Base-by-base conservation (phyloP, 2,888 invertebrate genomes). In the Amphipyra tragopoginis region DNA sequence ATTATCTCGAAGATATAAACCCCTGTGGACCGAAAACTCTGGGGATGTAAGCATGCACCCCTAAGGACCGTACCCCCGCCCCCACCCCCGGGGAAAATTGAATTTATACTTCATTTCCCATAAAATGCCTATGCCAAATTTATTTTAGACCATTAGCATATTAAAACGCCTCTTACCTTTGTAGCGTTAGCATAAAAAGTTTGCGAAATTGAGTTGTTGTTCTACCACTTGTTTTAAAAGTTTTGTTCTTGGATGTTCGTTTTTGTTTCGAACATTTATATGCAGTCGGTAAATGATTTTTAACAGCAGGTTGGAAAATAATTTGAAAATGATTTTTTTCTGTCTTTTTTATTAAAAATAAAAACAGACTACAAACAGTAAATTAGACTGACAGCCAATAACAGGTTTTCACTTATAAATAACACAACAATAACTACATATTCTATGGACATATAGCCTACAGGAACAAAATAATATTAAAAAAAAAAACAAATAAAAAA, bases 111-210 rank as follows among this genome's bases (percentile, higher is more conserved):
- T 89, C 91, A 89, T 91, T 90, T 86, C 84, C 89, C 88, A 90
- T 89, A 90, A 91, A 91, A 91, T 88, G 89, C 90, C 91, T 89
- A 90, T 92, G 87, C 86, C 86, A 87, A 92, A 92, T 93, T 91
- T 92, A 93, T 92, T 93, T 92, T 89, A 85, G 83, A 80, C 87
- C 89, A 93, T 93, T 93, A 93, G 92, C 93, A 93, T 93, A 93
- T 93, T 93, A 93, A 92, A 91, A 88, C 86, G 84, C 79, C 77
- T 84, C 85, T 86, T 86, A 89, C 89, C 84, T 84, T 67, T 56
- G 87, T 90, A 92, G 55, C 49, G 90, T 78, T 56, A 44, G 84
- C 86, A 90, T 57, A 85, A 79, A 72, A 77, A 71, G 48, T 65
- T 53, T 8, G 8, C 0, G 1, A 21, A 61, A 66, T 68, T 47